Conservation (phyloP, 2,797 vertebrate genomes). For the Rhodeus uyekii region DNA sequence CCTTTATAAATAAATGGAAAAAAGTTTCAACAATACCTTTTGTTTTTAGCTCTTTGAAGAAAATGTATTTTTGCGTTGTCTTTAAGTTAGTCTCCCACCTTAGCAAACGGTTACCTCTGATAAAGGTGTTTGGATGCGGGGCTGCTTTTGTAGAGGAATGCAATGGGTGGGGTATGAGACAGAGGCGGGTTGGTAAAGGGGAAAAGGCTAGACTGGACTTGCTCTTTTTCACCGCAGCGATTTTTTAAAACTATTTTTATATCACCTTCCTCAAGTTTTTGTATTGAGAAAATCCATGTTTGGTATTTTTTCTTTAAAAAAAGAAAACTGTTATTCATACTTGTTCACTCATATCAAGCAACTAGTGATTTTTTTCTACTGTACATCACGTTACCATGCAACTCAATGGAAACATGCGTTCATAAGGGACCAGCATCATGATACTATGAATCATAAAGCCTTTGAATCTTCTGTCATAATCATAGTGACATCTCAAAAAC, state of each 20-base stretch:
- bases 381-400: neutral
- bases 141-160: constrained; percentile 40
- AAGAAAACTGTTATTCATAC: neutral
- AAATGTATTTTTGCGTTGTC: neutral
- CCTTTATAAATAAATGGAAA: neutral
- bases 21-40: constrained; percentile 14
- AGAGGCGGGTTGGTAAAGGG: constrained; percentile 8
- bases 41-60: neutral
- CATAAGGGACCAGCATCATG: neutral
- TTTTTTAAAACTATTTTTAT: neutral
- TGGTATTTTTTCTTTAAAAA: neutral
- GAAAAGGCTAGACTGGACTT: constrained; percentile 42
- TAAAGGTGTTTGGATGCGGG: constrained; percentile 4
- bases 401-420: neutral
- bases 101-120: neutral
- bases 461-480: neutral
- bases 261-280: neutral
- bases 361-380: neutral
- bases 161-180: constrained; percentile 38
- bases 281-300: neutral
- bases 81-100: neutral
- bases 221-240: neutral
- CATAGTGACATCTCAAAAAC: constrained; percentile 5
- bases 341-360: neutral
- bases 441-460: constrained; percentile 7